Conservation (phyloP, 2,888 invertebrate genomes). For the Teleiodes luculella region DNA sequence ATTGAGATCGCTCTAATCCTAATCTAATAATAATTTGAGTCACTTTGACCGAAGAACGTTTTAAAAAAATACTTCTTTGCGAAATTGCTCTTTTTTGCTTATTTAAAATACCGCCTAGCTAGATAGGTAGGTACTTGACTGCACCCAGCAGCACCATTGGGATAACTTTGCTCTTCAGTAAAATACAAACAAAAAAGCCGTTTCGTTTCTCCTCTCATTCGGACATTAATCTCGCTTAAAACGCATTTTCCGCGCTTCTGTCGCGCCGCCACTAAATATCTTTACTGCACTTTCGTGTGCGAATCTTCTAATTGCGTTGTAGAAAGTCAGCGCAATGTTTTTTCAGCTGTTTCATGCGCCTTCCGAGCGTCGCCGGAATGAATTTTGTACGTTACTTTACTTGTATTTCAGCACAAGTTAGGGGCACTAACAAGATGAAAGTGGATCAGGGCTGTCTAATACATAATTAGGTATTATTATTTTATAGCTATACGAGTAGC, state of each 20-base stretch:
- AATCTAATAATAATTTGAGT: too few relatives aligned
- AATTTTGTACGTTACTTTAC: slow-evolving; percentile 49
- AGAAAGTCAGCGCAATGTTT: slow-evolving; percentile 63
- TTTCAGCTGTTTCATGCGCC: slow-evolving; percentile 46
- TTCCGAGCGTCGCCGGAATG: slow-evolving; percentile 44
- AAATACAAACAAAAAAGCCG: background rate
- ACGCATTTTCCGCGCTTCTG: slow-evolving; percentile 13
- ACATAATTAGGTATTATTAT: background rate
- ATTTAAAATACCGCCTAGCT: too few relatives aligned
- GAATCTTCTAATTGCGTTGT: slow-evolving; percentile 70
- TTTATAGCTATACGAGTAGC: background rate
- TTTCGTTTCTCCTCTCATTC: slow-evolving; percentile 13
- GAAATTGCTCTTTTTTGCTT: too few relatives aligned
- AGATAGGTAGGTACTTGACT: too few relatives aligned
- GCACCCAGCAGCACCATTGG: too few relatives aligned
- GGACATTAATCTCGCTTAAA: slow-evolving; percentile 19
- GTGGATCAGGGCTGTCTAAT: slow-evolving; percentile 35
- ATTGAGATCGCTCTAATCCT: too few relatives aligned
- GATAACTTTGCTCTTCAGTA: background rate
- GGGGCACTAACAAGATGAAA: slow-evolving; percentile 68
- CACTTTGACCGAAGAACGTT: too few relatives aligned
- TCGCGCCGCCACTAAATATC: slow-evolving; percentile 39
- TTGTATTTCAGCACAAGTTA: slow-evolving; percentile 25
- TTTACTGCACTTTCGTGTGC: slow-evolving; percentile 64
- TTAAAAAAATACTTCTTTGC: too few relatives aligned